phyloP scores from a whole-genome alignment of 1,140 invertebrate genomes.

The Phymorhynchus buccinoides region DNA sequence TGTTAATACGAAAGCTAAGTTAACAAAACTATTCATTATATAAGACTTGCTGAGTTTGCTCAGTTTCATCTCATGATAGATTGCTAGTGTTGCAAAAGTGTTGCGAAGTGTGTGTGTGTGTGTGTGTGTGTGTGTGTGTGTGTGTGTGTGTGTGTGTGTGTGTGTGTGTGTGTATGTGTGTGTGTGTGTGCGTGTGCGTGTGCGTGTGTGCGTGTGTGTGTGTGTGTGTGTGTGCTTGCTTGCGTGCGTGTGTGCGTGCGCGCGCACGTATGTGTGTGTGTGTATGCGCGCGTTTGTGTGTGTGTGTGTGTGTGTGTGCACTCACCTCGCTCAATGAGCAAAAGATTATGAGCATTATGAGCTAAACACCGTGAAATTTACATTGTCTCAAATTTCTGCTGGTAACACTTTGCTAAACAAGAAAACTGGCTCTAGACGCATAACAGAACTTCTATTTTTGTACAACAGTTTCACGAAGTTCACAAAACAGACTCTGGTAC shows the following conservation, averaged over 20 bases:
- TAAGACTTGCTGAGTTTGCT: no score
- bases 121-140: constrained; percentile 19
- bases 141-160: constrained; percentile 22
- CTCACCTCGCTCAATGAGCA: neutral
- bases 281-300: no score
- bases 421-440: no score
- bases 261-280: neutral
- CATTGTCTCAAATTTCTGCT: neutral
- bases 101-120: neutral
- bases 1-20: no score
- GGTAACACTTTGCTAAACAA: no score
- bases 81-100: no score
- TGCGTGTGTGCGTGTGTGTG: neutral
- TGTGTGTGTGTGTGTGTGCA: neutral
- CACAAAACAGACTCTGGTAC: no score
- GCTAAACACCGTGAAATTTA: neutral
- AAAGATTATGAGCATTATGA: neutral
- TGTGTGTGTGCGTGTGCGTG: neutral
- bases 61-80: no score
- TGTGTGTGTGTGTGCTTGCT: no score
- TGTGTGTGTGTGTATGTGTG: neutral
- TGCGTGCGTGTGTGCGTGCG: neutral
- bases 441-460: no score
- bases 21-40: no score
- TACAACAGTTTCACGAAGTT: no score